Evolutionary conservation across 1,140 invertebrate genomes (phyloP).

Genomic region (Anastatus disparis): DNA sequence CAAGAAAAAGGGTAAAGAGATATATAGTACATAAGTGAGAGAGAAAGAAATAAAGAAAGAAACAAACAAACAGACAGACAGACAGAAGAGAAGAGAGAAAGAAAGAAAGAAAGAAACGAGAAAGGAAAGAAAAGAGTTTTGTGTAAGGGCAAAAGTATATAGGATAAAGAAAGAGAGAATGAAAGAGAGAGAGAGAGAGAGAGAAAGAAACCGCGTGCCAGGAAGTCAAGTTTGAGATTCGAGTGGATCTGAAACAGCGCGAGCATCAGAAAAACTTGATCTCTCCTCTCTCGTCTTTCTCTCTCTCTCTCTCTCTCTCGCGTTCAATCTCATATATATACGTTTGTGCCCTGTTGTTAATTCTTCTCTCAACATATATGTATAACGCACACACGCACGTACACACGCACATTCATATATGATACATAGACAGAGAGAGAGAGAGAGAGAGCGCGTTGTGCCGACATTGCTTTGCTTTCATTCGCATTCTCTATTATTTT

Average conservation of each 20-base stretch:
- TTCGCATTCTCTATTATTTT: no score
- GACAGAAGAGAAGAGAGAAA: constrained; percentile 23
- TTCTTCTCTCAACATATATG: no score
- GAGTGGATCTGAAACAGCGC: constrained; percentile 46
- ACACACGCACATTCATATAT: no score
- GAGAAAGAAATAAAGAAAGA: constrained; percentile 26
- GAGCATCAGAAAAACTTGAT: no score
- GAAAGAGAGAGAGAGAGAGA: constrained; percentile 40
- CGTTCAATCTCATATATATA: constrained; percentile 46
- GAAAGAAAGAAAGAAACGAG: constrained; percentile 33
- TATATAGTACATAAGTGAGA: constrained; percentile 27
- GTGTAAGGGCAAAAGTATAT: no score
- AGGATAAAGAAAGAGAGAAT: no score
- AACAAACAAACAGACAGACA: constrained; percentile 15
- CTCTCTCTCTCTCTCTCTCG: constrained; percentile 9
- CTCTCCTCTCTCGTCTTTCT: not conserved
- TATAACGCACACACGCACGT: no score
- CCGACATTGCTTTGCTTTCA: no score
- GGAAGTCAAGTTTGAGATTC: constrained; percentile 62
- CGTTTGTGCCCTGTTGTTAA: no score
- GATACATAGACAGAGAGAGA: no score
- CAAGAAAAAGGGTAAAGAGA: constrained; percentile 26
- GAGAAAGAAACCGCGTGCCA: constrained; percentile 59
- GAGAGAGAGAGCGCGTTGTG: no score
- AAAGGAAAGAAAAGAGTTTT: no score